Percentiles rank a stretch among this genome's conserved stretches.
Conservation (phyloP, 2,888 invertebrate species). For the Lathronympha strigana region DNA sequence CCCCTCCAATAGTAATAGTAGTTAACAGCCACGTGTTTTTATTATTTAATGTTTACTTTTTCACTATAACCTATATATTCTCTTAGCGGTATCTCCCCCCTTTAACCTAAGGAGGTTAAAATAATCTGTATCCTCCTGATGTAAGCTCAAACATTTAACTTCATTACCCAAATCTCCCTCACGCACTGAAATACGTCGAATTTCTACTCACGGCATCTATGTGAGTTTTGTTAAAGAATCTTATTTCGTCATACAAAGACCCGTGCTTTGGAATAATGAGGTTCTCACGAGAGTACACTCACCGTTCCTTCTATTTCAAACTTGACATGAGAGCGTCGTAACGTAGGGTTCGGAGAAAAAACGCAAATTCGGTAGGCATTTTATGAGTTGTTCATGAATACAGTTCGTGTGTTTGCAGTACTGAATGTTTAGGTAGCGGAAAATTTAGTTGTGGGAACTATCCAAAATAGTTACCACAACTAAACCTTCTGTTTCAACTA, state of each 20-base stretch:
- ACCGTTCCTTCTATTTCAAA: conserved; percentile 70
- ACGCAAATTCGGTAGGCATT: conserved; percentile 39
- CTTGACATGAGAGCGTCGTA: conserved; percentile 68
- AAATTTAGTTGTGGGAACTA: conserved; percentile 8
- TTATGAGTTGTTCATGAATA: conserved; percentile 17
- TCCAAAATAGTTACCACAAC: too few relatives aligned
- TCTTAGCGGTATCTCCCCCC: too few relatives aligned
- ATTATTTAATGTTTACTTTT: too few relatives aligned
- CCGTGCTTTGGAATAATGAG: conserved; percentile 82
- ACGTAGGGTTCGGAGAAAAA: conserved; percentile 49
- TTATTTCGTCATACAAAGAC: conserved; percentile 80
- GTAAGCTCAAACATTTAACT: background rate
- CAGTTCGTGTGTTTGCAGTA: conserved; percentile 26
- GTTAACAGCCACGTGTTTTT: too few relatives aligned
- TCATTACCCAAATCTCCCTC: conserved; percentile 12
- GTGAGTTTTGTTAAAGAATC: conserved; percentile 81
- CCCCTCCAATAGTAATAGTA: too few relatives aligned
- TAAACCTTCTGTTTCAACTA: too few relatives aligned
- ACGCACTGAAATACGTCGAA: conserved; percentile 15
- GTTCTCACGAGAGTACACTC: conserved; percentile 68
- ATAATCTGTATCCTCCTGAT: too few relatives aligned
- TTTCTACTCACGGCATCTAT: conserved; percentile 52
- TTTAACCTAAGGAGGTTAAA: too few relatives aligned
- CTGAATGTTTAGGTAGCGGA: conserved; percentile 28
- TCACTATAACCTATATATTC: too few relatives aligned